Base-by-base conservation (phyloP, 2,888 invertebrate genomes). In the Mythimna vitellina region DNA sequence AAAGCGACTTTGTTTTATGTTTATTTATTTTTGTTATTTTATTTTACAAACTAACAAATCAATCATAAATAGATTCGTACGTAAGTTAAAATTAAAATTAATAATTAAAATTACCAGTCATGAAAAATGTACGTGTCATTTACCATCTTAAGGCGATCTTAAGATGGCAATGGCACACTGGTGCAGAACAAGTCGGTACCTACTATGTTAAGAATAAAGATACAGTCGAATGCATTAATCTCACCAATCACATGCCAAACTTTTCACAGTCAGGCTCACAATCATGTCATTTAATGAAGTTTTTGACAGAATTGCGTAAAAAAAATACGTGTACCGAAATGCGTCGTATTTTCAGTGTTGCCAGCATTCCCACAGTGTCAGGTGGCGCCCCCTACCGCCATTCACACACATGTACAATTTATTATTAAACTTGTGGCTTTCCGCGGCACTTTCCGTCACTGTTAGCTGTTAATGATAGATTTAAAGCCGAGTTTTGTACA, bases 391-490 rank as follows among this genome's bases (percentile, higher is more conserved):
- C 62, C 72, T 74, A 70, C 58, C 70, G 46, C 57, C 32, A 29
- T 64, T 82, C 78, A 64, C 68, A 72, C 82, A 56, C 58, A 25
- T 49, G 65, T 60, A 42, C 35, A 49, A 79, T 78, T 65, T 82
- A 80, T 80, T 78, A 80, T 80, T 82, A 80, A 80, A 73, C 68
- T 68, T 77, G 79, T 53, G 82, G 80, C 68, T 73, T 73, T 57
- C 68, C 60, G 64, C 56, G 51, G 58, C 78, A 65, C 46, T 69
- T 78, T 82, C 78, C 65, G 68, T 68, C 58, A 64, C 42, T 76
- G 77, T 82, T 67, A n/a, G 53, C 25, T 49, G 61, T 66, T 82
- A 75, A 81, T 79, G 57, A 76, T 82, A 72, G 70, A 82, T 81
- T 66, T 64, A 79, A 64, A n/a, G 6, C n/a, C 0, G 20, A 61